These are phyloP conservation scores for Netelia melanura DNA, from an alignment of 2,888 invertebrate genomes.

Conservation along the genomic window DNA sequence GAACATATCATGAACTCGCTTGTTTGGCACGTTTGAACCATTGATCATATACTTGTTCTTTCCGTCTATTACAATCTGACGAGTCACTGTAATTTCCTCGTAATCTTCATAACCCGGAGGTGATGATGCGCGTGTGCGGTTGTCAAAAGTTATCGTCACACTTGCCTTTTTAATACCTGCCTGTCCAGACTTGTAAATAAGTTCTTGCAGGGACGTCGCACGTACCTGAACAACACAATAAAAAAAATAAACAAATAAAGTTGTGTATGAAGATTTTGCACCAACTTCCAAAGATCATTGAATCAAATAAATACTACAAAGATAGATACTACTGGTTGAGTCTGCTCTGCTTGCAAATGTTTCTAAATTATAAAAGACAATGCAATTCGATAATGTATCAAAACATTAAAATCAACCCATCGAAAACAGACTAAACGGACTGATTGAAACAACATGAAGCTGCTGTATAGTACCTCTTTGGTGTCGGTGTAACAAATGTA, in stretches of 20 bases:
- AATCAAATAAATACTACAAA: no score
- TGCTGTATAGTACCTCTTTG: background rate
- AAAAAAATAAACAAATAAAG: constrained; percentile 25
- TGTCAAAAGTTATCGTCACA: constrained; percentile 98
- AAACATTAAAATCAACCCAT: no score
- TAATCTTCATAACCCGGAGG: constrained; percentile 97
- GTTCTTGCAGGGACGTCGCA: constrained; percentile 95
- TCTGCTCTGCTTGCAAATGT: no score
- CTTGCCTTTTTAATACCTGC: constrained; percentile 98
- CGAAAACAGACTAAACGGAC: no score
- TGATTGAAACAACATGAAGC: no score
- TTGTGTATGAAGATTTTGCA: no score
- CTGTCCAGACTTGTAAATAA: constrained; percentile 99
- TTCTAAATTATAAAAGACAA: no score
- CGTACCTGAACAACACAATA: constrained; percentile 90
- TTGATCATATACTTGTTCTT: constrained; percentile 98
- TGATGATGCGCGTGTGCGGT: constrained; percentile 91
- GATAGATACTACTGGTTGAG: no score
- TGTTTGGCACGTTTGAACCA: constrained; percentile 95
- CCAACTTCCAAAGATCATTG: no score
- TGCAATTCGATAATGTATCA: no score
- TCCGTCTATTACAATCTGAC: constrained; percentile 95
- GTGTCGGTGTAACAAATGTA: constrained; percentile 14
- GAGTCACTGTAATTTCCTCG: constrained; percentile 95
- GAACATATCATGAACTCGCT: constrained; percentile 96